phyloP scores from a whole-genome alignment of 1,140 invertebrate species.

The Drosophila athabasca region DNA sequence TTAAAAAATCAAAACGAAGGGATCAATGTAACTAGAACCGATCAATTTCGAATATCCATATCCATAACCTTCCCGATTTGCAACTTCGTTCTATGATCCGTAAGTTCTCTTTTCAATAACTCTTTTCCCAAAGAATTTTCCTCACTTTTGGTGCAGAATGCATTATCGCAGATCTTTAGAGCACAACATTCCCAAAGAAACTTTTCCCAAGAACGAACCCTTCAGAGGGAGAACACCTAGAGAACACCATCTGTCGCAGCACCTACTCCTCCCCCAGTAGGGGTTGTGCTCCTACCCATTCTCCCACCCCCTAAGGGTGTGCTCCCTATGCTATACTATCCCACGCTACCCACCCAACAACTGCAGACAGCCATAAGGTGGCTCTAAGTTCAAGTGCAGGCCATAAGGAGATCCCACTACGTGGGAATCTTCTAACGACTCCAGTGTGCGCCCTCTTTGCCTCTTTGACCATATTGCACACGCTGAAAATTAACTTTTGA shows the following conservation, averaged over 20 bases:
- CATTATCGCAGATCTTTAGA: too few relatives aligned
- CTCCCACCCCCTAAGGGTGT: slow-evolving; percentile 1
- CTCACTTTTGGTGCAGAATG: too few relatives aligned
- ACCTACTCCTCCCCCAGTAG: slow-evolving; percentile 7
- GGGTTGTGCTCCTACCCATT: background rate
- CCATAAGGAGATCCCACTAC: slow-evolving; percentile 34
- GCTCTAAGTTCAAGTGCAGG: slow-evolving; percentile 42
- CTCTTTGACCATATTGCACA: slow-evolving; percentile 61
- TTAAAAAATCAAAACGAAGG: too few relatives aligned
- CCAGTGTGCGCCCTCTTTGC: slow-evolving; percentile 5
- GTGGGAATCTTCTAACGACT: slow-evolving; percentile 65
- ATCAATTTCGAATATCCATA: too few relatives aligned
- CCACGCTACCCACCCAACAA: slow-evolving; percentile 39
- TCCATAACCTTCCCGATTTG: too few relatives aligned
- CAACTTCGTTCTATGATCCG: too few relatives aligned
- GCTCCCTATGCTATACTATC: slow-evolving; percentile 23
- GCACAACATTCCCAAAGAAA: background rate
- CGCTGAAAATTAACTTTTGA: slow-evolving; percentile 78
- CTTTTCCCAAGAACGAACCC: slow-evolving; percentile 38
- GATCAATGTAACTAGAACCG: too few relatives aligned
- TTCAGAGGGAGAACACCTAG: background rate
- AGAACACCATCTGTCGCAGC: slow-evolving; percentile 20
- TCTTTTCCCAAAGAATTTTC: too few relatives aligned
- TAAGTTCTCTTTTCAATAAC: too few relatives aligned
- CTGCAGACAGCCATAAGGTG: slow-evolving; percentile 13